Conservation (phyloP, 2,113 vertebrate genomes). For the Crotalus viridis region DNA sequence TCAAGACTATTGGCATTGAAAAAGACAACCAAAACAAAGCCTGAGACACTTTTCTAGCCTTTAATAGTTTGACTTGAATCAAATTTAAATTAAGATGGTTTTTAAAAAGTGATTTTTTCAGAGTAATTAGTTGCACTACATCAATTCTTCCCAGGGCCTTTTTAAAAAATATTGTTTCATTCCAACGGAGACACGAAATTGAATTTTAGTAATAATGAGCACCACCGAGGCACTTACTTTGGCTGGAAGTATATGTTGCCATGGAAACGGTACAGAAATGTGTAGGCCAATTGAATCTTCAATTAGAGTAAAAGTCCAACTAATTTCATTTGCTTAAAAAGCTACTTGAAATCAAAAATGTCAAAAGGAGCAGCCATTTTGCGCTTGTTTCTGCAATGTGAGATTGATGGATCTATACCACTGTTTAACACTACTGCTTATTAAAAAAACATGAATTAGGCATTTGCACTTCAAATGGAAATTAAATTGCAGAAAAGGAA, state of each 20-base stretch:
- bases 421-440: slow-evolving; percentile 28
- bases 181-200: slow-evolving; percentile 73
- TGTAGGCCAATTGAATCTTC: slow-evolving; percentile 68
- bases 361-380: slow-evolving; percentile 44
- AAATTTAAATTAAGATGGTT: slow-evolving; percentile 68
- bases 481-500: neutral
- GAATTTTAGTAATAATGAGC: slow-evolving; percentile 77
- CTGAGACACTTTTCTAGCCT: slow-evolving; percentile 53
- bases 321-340: slow-evolving; percentile 74
- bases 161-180: slow-evolving; percentile 65
- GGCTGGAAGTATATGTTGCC: slow-evolving; percentile 74
- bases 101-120: slow-evolving; percentile 70
- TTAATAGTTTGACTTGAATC: slow-evolving; percentile 55
- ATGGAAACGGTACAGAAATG: slow-evolving; percentile 75
- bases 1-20: slow-evolving; percentile 52
- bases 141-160: slow-evolving; percentile 59
- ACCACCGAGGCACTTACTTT: slow-evolving; percentile 69
- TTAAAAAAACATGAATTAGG: slow-evolving; percentile 7
- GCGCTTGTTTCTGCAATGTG: slow-evolving; percentile 38
- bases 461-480: slow-evolving; percentile 4
- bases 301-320: slow-evolving; percentile 69
- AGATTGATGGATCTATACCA: slow-evolving; percentile 3
- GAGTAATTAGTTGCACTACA: slow-evolving; percentile 72
- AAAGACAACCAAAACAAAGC: neutral
- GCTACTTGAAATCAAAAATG: slow-evolving; percentile 51